A percentile compares a stretch with the other conserved stretches of the same genome.
Evolutionary conservation across 2,797 vertebrate genomes (phyloP).

Genomic region (Pantherophis vulpinus): DNA sequence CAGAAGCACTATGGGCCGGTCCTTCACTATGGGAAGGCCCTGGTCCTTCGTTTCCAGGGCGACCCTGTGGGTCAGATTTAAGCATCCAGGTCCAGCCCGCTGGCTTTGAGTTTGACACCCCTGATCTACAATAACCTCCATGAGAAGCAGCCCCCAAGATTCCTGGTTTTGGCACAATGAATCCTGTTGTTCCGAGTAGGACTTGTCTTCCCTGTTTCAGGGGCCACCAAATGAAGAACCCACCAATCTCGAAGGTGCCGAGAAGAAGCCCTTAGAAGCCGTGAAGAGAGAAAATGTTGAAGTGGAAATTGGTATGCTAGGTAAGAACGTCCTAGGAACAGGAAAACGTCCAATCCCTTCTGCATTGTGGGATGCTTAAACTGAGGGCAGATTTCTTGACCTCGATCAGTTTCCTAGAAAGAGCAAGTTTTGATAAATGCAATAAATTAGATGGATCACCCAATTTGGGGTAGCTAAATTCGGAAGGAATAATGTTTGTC

Average conservation of each 20-base stretch:
- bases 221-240: neutral
- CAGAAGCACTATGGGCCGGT: too few species aligned
- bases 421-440: neutral
- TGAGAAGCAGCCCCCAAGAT: neutral
- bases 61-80: too few species aligned
- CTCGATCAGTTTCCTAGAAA: neutral
- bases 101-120: too few species aligned
- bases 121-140: neutral
- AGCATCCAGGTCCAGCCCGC: too few species aligned
- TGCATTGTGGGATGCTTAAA: neutral
- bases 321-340: neutral
- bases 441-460: neutral
- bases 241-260: neutral
- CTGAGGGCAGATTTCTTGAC: neutral
- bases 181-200: neutral
- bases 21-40: too few species aligned
- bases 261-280: neutral
- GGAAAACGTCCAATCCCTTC: neutral
- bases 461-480: neutral
- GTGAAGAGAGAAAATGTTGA: neutral
- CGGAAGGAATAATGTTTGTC: neutral
- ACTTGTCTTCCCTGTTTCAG: neutral
- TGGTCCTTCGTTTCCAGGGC: too few species aligned
- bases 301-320: neutral
- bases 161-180: neutral